Base-by-base conservation (phyloP, 2,888 invertebrate genomes). In the Pollenia amentaria region DNA sequence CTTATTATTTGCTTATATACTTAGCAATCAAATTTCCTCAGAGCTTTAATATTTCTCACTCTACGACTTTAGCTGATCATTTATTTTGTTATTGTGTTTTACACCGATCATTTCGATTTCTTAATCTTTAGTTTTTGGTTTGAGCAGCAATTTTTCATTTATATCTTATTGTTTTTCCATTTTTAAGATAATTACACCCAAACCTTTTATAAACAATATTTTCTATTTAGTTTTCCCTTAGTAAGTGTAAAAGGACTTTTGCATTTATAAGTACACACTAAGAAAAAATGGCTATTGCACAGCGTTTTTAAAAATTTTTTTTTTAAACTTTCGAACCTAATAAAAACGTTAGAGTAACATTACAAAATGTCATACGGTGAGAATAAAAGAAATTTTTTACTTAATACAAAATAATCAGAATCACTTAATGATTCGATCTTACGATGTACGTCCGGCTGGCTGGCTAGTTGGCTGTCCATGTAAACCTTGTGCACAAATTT, bases 141-240 rank as follows among this genome's bases (percentile, higher is more conserved):
- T 29, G 3, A 29, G 29, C 3, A 29, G 29, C 29, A 29, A 29
- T 3, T 3, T 3, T 3, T 55, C 73, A 73, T 48, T 75, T 75
- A 42, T 55, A 55, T 83, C 65, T 55, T 12, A 42, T 64, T 64
- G 70, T 69, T 77, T 64, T 40, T 53, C 44, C 44, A 57, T 78
- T 57, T 77, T 84, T 73, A 73, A 67, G 65, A 65, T 84, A 78
- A 84, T 84, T 51, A 84, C 78, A 75, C 69, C 79, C 69, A 42
- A 83, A 55, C 57, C 64, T 69, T 82, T 76, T 75, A 42, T 16
- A 51, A 72, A 42, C 21, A 82, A 44, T 46, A 69, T 69, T 82
- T 75, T 64, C 67, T 64, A 44, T 70, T 69, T 67, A 44, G 16
- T 57, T 57, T 57, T n/a, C n/a, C 21, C 40, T 29, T 46, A 57